Percentiles rank a stretch among this genome's conserved stretches.
These are phyloP conservation scores for Diarsia rubi DNA, from an alignment of 2,888 invertebrate genomes.

Conservation along the genomic window DNA sequence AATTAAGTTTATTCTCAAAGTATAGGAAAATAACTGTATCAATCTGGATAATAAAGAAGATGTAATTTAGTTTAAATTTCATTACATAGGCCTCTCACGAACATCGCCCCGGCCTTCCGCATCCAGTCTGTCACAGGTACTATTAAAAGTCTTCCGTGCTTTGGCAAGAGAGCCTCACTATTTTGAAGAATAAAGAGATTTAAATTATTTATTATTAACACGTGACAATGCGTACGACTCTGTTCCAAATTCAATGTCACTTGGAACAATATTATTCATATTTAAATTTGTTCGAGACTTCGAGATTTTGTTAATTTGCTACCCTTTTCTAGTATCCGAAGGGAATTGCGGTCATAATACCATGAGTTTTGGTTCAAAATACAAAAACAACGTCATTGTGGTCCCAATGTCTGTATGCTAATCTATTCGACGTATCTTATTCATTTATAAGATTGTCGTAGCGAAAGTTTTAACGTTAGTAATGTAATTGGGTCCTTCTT, in stretches of 20 bases:
- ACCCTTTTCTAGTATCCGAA: background rate
- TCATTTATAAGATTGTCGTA: background rate
- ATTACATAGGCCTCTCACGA: too few species aligned
- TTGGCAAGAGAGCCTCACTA: background rate
- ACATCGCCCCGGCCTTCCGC: background rate
- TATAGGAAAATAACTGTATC: background rate
- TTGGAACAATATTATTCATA: slow-evolving; percentile 16
- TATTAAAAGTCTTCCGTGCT: background rate
- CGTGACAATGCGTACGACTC: background rate
- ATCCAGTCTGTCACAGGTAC: background rate
- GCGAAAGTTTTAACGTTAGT: background rate
- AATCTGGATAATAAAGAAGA: background rate
- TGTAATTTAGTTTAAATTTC: background rate
- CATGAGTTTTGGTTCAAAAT: slow-evolving; percentile 8
- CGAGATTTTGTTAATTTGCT: slow-evolving; percentile 4
- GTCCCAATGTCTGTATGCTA: slow-evolving; percentile 10
- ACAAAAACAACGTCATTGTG: background rate
- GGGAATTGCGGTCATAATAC: background rate
- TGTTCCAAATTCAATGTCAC: slow-evolving; percentile 1
- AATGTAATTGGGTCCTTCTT: background rate
- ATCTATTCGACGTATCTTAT: slow-evolving; percentile 4
- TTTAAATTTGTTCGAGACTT: slow-evolving; percentile 18
- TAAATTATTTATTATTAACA: background rate
- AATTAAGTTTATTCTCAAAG: background rate
- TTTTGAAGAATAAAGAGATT: background rate